Conservation (phyloP, 2,797 vertebrate genomes). For the Syngnathus acus region DNA sequence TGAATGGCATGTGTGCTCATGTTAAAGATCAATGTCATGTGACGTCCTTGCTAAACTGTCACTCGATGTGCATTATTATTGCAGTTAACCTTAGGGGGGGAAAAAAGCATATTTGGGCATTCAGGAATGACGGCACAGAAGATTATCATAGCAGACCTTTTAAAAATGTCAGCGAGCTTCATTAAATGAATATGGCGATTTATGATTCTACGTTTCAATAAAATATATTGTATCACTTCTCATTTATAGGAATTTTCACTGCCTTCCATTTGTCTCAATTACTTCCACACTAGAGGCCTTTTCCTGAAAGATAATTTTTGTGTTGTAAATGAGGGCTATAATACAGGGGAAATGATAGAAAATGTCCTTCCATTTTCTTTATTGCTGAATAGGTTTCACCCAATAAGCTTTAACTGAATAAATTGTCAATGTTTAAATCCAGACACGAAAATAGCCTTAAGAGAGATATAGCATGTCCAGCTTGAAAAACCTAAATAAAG, state of each 20-base stretch:
- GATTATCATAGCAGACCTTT: neutral
- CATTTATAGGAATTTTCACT: neutral
- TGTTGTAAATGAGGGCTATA: neutral
- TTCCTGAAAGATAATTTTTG: conserved; percentile 3
- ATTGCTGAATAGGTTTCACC: neutral
- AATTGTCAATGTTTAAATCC: neutral
- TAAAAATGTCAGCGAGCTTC: neutral
- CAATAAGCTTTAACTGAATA: neutral
- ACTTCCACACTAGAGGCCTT: neutral
- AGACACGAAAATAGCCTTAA: neutral
- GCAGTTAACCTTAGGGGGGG: neutral
- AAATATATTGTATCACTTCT: neutral
- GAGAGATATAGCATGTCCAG: neutral
- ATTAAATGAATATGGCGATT: neutral
- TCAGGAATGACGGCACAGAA: neutral
- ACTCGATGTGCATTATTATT: neutral
- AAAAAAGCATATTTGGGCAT: neutral
- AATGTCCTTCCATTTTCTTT: neutral
- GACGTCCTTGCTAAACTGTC: neutral
- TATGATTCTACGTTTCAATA: neutral
- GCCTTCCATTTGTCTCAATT: conserved; percentile 8
- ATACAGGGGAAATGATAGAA: neutral
- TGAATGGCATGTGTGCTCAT: neutral
- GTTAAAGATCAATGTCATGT: neutral
- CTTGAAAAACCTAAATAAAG: neutral